These are phyloP conservation scores for Pelecanoides urinatrix DNA, from an alignment of 2,113 vertebrate species.

Conservation along the genomic window DNA sequence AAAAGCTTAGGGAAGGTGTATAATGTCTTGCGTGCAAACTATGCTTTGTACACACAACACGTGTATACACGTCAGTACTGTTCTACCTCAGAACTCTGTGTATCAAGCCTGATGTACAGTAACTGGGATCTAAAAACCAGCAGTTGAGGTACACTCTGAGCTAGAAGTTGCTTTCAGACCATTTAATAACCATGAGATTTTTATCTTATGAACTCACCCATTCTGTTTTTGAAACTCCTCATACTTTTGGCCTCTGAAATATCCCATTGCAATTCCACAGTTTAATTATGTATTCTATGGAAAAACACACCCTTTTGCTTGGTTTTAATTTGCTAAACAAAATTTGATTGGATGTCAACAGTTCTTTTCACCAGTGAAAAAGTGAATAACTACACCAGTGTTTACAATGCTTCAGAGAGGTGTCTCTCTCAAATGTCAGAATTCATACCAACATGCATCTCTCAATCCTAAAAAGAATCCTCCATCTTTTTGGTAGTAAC, in stretches of 20 bases:
- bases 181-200: not conserved
- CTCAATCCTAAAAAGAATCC: not conserved
- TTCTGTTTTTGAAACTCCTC: not conserved
- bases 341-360: not conserved
- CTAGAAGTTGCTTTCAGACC: not conserved
- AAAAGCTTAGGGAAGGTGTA: not conserved
- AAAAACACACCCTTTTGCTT: not conserved
- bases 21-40: fast-evolving
- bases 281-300: not conserved
- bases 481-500: not conserved
- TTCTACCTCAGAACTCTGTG: not conserved
- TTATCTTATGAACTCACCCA: not conserved
- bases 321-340: not conserved
- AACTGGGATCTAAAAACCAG: not conserved
- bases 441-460: not conserved
- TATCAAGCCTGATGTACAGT: too few species aligned
- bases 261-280: not conserved
- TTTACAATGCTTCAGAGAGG: not conserved
- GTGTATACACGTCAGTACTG: too few species aligned
- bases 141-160: too few species aligned
- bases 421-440: not conserved
- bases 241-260: not conserved
- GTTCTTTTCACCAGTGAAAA: not conserved
- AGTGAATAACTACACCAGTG: not conserved
- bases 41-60: not conserved